phyloP scores from a whole-genome alignment of 2,888 invertebrate genomes.

The Cephalotes varians region DNA sequence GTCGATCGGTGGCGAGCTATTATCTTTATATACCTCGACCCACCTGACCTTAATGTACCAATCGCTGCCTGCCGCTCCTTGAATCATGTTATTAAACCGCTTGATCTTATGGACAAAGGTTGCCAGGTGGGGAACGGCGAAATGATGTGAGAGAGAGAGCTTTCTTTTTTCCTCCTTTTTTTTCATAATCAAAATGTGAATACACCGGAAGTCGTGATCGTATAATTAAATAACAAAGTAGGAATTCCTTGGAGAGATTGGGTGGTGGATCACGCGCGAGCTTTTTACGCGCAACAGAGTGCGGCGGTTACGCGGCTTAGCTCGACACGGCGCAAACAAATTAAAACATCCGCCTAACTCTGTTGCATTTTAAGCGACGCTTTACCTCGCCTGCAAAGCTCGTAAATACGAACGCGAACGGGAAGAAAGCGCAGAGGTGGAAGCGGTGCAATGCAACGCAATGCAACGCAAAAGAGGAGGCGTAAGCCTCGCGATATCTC shows the following conservation, averaged over 20 bases:
- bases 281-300: constrained; percentile 50
- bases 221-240: constrained; percentile 56
- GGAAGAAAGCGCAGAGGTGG: background rate
- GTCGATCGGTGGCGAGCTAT: constrained; percentile 76
- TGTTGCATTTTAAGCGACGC: constrained; percentile 44
- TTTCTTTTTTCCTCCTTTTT: background rate
- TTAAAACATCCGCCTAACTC: constrained; percentile 48
- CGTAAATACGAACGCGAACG: constrained; percentile 49
- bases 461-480: constrained; percentile 52
- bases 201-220: constrained; percentile 57
- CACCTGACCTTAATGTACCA: constrained; percentile 72
- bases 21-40: constrained; percentile 77
- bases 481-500: constrained; percentile 62
- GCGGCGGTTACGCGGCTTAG: constrained; percentile 51
- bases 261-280: constrained; percentile 26
- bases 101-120: constrained; percentile 70
- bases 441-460: constrained; percentile 49
- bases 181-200: constrained; percentile 41
- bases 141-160: constrained; percentile 52
- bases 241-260: constrained; percentile 42
- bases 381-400: constrained; percentile 34
- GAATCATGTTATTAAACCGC: constrained; percentile 73
- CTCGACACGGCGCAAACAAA: constrained; percentile 50
- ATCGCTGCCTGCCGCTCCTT: constrained; percentile 71
- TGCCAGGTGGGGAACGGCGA: constrained; percentile 59